Evolutionary conservation across 2,888 invertebrate species (phyloP).

Genomic region (Caenorhabditis uteleia): DNA sequence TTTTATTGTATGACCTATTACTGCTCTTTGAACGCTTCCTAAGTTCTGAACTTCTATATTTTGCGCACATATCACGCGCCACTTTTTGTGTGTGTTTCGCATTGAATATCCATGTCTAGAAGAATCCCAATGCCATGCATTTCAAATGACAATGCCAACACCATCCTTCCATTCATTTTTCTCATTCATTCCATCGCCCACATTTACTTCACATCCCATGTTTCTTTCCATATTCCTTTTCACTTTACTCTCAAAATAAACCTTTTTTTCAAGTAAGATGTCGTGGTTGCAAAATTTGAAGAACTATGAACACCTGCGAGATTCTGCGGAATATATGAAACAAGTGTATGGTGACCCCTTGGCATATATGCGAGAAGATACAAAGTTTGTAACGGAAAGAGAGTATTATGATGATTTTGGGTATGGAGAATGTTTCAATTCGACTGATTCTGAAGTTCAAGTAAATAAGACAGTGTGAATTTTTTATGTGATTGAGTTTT

Average conservation of each 20-base stretch:
- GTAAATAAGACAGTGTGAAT: conserved; percentile 12
- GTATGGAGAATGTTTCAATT: conserved; percentile 61
- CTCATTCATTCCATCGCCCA: too few species aligned
- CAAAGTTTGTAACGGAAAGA: conserved; percentile 63
- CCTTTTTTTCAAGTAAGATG: conserved; percentile 47
- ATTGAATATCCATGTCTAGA: too few species aligned
- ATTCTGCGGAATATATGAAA: conserved; percentile 62
- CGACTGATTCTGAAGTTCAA: conserved; percentile 56
- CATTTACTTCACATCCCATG: too few species aligned
- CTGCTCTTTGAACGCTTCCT: too few species aligned
- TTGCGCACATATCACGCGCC: too few species aligned
- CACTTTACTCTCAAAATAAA: too few species aligned
- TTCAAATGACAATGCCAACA: too few species aligned
- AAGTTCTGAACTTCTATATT: too few species aligned
- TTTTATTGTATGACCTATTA: too few species aligned
- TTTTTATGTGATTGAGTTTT: conserved; percentile 12
- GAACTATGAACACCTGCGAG: conserved; percentile 57
- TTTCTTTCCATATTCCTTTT: neutral
- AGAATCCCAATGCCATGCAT: too few species aligned
- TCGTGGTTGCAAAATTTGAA: conserved; percentile 63
- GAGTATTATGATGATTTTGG: conserved; percentile 64
- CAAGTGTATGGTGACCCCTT: conserved; percentile 63
- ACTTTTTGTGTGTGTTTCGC: too few species aligned
- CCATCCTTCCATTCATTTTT: too few species aligned
- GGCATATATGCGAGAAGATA: conserved; percentile 55